Base-by-base conservation (phyloP, 2,797 vertebrate species). In the Cryptoprocta ferox region DNA sequence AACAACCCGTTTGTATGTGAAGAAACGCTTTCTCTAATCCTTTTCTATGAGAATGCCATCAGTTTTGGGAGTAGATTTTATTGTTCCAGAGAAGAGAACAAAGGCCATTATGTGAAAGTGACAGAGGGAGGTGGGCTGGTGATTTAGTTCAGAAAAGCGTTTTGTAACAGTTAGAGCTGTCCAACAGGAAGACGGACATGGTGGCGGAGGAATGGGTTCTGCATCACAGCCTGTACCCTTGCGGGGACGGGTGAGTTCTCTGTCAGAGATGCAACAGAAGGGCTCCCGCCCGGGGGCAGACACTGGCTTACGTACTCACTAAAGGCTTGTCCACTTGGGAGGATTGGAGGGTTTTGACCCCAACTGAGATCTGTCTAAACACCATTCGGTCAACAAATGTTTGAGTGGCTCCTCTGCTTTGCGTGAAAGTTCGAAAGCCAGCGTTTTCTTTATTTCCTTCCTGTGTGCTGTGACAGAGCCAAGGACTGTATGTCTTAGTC, bases 111-210 rank as follows among this genome's bases (percentile, higher is more conserved):
- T 32, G 35, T 73, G 65, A 42, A 89, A 88, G 45, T 73, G 80
- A 66, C 21, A 37, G 68, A 39, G 56, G 10, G n/a, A 24, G 30
- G 63, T n/a, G 6, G n/a, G 48, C 53, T 95, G 39, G 18, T 90
- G 50, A 88, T 93, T 96, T 93, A 73, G 68, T 92, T 96, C 92
- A 73, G 66, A 88, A 95, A 93, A 91, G 84, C 2, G 14, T 73
- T 79, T 86, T 79, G 10, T 94, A 68, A 85, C 39, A 35, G 66
- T 84, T 84, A 30, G 76, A 85, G 13, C 66, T 90, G 37, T 89
- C 61, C 53, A 85, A 37, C 71, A 82, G n/a, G 68, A 63, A 92
- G 92, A 59, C 19, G 21, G 35, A 53, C 79, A 35, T 82, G 4
- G 16, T 87, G 45, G 68, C 28, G 88, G 93, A 92, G 37, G 53